Conservation (phyloP, 2,797 vertebrate genomes). For the Epinephelus awoara region DNA sequence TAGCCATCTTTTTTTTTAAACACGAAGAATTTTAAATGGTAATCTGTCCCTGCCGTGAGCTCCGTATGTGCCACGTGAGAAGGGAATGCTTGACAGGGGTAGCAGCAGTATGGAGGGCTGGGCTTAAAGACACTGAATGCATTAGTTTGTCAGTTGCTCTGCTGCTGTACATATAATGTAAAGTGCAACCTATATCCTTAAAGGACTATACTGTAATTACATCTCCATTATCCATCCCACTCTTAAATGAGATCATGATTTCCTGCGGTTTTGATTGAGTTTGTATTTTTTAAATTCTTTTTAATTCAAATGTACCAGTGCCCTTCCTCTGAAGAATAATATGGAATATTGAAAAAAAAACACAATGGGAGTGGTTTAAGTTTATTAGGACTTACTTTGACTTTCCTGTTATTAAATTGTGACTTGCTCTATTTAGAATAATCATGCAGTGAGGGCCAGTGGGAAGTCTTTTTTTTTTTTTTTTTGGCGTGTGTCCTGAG, state of each 20-base stretch:
- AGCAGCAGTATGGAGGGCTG: neutral
- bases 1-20: too few relatives aligned
- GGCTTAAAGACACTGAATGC: neutral
- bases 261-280: neutral
- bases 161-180: neutral
- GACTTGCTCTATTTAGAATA: slow-evolving; percentile 43
- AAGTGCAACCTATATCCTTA: neutral
- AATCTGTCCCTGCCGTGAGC: too few relatives aligned
- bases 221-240: neutral
- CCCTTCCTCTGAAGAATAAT: slow-evolving; percentile 3
- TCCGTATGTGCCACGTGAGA: too few relatives aligned
- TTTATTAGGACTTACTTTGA: slow-evolving; percentile 19
- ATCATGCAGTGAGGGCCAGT: slow-evolving; percentile 30
- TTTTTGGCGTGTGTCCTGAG: slow-evolving; percentile 43
- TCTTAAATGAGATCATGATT: neutral
- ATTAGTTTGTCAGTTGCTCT: neutral
- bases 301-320: neutral
- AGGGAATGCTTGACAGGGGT: neutral
- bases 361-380: neutral
- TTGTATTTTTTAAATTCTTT: neutral
- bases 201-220: neutral
- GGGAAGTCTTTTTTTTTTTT: slow-evolving; percentile 32
- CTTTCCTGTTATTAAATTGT: slow-evolving; percentile 43
- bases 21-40: too few relatives aligned
- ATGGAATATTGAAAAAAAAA: neutral